phyloP scores from a whole-genome alignment of 1,140 invertebrate genomes.

The silkworm (Bombyx mori) region ASM3026992v2 NC_085129.1:9835501-9836000 shows the following conservation, averaged over 20 bases:
- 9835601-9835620: slow-evolving; percentile 47
- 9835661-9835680: slow-evolving; percentile 27
- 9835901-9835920: slow-evolving; percentile 33
- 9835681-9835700: slow-evolving; percentile 2
- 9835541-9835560: slow-evolving; percentile 5
- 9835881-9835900: slow-evolving; percentile 23
- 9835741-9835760: no score
- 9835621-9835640: slow-evolving; percentile 56
- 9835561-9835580: slow-evolving; percentile 62
- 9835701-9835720: neutral
- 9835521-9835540: no score
- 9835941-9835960: slow-evolving; percentile 41
- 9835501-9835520: no score
- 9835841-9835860: no score
- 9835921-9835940: slow-evolving; percentile 40
- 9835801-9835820: no score
- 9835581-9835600: slow-evolving; percentile 50
- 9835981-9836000: no score
- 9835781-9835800: no score
- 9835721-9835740: no score
- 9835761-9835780: no score
- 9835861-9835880: no score
- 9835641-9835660: slow-evolving; percentile 46
- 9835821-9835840: no score
- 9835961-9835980: slow-evolving; percentile 2